Percentiles rank a stretch among this genome's conserved stretches.
Evolutionary conservation across 2,113 vertebrate genomes (phyloP).

Genomic region (Neotragus pygmaeus): DNA sequence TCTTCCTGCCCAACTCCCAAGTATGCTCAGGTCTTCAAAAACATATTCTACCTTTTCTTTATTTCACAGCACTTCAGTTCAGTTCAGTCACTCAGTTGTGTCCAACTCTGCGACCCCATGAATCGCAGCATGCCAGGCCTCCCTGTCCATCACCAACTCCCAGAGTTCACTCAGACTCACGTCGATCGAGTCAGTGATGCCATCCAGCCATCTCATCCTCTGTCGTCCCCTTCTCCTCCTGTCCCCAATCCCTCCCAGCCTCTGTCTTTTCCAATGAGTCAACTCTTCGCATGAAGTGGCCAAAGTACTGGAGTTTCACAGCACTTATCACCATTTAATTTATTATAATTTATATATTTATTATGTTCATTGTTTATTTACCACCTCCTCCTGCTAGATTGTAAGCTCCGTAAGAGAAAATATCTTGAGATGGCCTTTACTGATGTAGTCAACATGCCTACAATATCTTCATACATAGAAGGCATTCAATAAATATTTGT

Average conservation of each 20-base stretch:
- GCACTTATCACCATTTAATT: not conserved
- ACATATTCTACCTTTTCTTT: not conserved
- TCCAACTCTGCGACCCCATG: too few species aligned
- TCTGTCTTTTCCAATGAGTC: too few species aligned
- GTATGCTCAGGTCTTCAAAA: not conserved
- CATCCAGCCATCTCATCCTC: too few species aligned
- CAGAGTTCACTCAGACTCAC: too few species aligned
- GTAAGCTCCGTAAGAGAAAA: not conserved
- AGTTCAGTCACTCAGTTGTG: fast-evolving
- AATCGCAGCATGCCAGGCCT: too few species aligned
- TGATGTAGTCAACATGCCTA: not conserved
- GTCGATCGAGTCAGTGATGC: fast-evolving
- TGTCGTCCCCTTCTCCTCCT: too few species aligned
- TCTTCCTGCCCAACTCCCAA: not conserved
- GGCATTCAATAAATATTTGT: not conserved
- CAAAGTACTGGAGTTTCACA: not conserved
- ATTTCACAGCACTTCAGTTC: not conserved
- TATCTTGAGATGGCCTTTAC: not conserved
- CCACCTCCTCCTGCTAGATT: not conserved
- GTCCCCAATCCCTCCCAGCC: too few species aligned
- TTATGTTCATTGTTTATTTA: not conserved
- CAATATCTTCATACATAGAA: not conserved
- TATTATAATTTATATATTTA: not conserved
- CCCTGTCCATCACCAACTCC: too few species aligned
- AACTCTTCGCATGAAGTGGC: too few species aligned